Base-by-base conservation (phyloP, 2,888 invertebrate species). In the Andrena praecox region DNA sequence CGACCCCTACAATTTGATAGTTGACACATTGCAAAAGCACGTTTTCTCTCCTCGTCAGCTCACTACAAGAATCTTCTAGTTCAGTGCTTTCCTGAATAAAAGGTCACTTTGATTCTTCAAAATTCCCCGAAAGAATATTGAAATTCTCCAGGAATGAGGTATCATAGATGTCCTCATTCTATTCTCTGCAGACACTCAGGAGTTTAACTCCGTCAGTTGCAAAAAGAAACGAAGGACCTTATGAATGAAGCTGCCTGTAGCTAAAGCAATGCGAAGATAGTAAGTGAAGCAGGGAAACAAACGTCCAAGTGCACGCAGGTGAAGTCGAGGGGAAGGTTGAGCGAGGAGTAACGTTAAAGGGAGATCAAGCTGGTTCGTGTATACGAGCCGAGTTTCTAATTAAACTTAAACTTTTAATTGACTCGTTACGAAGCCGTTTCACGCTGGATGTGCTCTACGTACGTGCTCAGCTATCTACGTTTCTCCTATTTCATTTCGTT, bases 341-440 rank as follows among this genome's bases (percentile, higher is more conserved):
- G 27, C 62, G 77, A 10, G 56, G 56, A 64, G 71, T 27, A 50
- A 62, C 54, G 77, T 71, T 62, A 71, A 56, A 52, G 67, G 74
- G 56, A 68, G 77, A 80, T 81, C 63, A 68, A 52, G 62, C 60
- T 66, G 63, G 48, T 68, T 73, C 60, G 62, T 78, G 73, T 85
- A 64, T 85, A 82, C 83, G 81, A 85, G 84, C 86, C 84, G 89
- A 93, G 92, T 93, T 93, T 93, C 92, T 93, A 93, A 93, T 93
- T 93, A 93, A 93, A 93, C 93, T 93, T 91, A 85, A 93, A 93
- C 93, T 93, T 93, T 93, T 93, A 93, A 93, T 93, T 93, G 93
- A 93, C 93, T 93, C 92, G 91, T 92, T 93, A 91, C 89, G 89
- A 90, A 91, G 89, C 87, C 90, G 91, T 92, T 91, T 87, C 87